Conservation (phyloP, 2,888 invertebrate genomes). For the Drosophila lacicola region DNA sequence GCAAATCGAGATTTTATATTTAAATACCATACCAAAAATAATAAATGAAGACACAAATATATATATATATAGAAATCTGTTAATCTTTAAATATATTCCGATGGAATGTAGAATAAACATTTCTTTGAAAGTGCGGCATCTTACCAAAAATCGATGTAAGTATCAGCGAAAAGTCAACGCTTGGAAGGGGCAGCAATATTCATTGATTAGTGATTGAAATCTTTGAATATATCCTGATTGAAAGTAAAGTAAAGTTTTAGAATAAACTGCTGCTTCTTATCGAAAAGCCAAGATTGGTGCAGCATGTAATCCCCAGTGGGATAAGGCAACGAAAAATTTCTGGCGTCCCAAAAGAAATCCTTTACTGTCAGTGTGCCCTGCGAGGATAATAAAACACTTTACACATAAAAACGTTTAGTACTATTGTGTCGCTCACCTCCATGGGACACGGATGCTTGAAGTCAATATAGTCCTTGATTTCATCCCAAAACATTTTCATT, state of each 20-base stretch:
- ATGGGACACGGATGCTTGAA: constrained; percentile 20
- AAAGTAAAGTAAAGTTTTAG: constrained; percentile 10
- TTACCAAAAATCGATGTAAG: constrained; percentile 1
- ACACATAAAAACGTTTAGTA: neutral
- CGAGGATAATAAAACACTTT: neutral
- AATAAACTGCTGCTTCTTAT: neutral
- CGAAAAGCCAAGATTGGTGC: neutral
- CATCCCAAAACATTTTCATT: constrained; percentile 11
- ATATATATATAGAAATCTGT: too few species aligned
- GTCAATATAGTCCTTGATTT: constrained; percentile 7
- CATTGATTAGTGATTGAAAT: neutral
- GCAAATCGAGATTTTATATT: too few species aligned
- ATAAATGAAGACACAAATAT: too few species aligned
- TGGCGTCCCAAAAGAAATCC: constrained; percentile 28
- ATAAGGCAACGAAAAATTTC: neutral
- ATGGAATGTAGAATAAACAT: constrained; percentile 12
- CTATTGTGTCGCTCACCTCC: neutral
- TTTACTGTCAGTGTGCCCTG: constrained; percentile 20
- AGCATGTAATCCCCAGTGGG: constrained; percentile 8
- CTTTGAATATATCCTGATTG: neutral
- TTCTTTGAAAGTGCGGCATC: neutral
- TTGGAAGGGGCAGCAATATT: too few species aligned
- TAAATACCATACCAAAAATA: too few species aligned
- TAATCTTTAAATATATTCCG: constrained; percentile 10
- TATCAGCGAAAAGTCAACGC: neutral